Base-by-base conservation (phyloP, 1,140 invertebrate species). In the Aleiodes sp. region DNA sequence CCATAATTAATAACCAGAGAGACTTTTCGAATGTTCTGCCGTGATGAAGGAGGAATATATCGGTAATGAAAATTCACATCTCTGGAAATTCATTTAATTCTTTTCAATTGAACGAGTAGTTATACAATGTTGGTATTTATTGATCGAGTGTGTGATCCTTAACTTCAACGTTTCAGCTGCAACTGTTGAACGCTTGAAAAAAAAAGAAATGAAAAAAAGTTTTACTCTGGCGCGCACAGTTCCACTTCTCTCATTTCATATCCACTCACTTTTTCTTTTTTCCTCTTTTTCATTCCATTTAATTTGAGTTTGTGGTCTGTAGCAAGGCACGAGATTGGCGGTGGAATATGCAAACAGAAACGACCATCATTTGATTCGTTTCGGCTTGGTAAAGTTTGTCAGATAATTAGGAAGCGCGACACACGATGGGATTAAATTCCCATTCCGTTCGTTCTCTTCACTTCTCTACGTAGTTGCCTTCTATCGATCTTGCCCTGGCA, bases 351-450 rank as follows among this genome's bases (percentile, higher is more conserved):
- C 24, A 65, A 65, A 65, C 62, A 46, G 62, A 28, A 46, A n/a
- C 7, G 35, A 29, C 26, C 64, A 46, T 65, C 64, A 56, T 65
- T 73, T 70, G 65, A 68, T 43, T 68, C 19, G 12, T 70, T 56
- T 24, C 37, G 56, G 37, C 46, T 31, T n/a, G 16, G 35, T 41
- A 63, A 76, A 77, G 68, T 76, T 77, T 65, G 70, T 68, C 62
- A 66, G 65, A 68, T 74, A 72, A 72, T 72, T 72, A 72, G 62
- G 70, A 68, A 72, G 19, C 39, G 56, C 52, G 62, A 72, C 66
- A 69, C 62, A 61, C 63, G 61, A 41, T 57, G 37, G 68, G 73
- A 72, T 73, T 73, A 76, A 76, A 75, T 73, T 75, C 66, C 63
- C 70, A 19, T 35, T 60, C 35, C 63, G 56, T 35, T 71, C 68